Evolutionary conservation across 37 sponge, comb jelly and placozoan genomes (phyloP).

Genomic region (Axinella damicornis): DNA sequence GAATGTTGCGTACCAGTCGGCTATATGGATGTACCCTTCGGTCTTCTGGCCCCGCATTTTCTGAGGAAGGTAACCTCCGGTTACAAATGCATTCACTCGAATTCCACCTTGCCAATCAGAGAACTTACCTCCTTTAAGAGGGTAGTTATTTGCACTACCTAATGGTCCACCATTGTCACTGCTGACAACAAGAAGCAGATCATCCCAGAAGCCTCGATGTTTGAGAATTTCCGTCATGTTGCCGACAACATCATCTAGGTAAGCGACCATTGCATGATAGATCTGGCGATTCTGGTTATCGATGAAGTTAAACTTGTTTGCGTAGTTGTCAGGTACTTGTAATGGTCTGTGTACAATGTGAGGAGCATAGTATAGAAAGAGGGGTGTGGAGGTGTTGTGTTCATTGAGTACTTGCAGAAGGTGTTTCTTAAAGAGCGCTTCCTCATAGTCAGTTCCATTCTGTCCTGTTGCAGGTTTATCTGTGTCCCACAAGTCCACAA

Average conservation of each 20-base stretch:
- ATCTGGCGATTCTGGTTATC: constrained; percentile 23
- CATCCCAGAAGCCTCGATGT: constrained; percentile 60
- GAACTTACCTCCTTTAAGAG: constrained; percentile 56
- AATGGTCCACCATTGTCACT: constrained; percentile 63
- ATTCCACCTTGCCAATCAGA: constrained; percentile 60
- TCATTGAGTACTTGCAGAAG: constrained; percentile 14
- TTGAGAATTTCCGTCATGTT: constrained; percentile 32
- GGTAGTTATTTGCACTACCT: constrained; percentile 52
- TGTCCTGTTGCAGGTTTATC: background rate
- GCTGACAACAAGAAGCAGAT: constrained; percentile 48
- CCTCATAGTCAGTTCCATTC: constrained; percentile 27
- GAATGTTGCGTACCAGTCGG: constrained; percentile 65
- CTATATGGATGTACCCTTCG: constrained; percentile 31
- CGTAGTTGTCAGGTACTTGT: constrained; percentile 50
- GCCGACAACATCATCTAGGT: constrained; percentile 47
- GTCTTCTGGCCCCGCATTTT: constrained; percentile 29
- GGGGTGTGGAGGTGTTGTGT: constrained; percentile 20
- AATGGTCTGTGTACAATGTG: constrained; percentile 35
- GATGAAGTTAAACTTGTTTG: constrained; percentile 26
- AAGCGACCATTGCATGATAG: constrained; percentile 50
- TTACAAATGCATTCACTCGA: constrained; percentile 62
- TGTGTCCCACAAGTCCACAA: constrained; percentile 19
- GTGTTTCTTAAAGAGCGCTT: constrained; percentile 9
- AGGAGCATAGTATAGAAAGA: too few species aligned
- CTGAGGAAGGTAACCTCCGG: constrained; percentile 38